Evolutionary conservation across 2,113 vertebrate species (phyloP).

Genomic region (Laticauda colubrina): DNA sequence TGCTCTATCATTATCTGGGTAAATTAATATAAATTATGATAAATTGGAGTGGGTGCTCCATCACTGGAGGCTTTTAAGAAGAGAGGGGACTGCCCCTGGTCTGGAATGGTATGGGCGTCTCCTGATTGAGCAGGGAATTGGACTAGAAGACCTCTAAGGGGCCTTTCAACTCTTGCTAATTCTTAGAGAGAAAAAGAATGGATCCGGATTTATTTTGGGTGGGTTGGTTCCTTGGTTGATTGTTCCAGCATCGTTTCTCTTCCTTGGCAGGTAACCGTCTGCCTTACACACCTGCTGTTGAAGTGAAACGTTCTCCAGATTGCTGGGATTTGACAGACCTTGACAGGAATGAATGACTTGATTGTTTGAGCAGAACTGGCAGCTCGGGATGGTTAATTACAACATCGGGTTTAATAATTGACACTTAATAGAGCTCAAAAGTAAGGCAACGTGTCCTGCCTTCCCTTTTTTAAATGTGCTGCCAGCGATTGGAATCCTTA

Average conservation of each 20-base stretch:
- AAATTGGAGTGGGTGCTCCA: too few relatives aligned
- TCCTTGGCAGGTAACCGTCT: background rate
- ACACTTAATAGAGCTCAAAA: slow-evolving; percentile 44
- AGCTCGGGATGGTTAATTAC: slow-evolving; percentile 54
- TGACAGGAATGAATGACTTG: slow-evolving; percentile 45
- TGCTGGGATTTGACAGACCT: slow-evolving; percentile 8
- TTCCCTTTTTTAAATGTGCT: slow-evolving; percentile 32
- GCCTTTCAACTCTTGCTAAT: too few relatives aligned
- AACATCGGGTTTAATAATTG: slow-evolving; percentile 58
- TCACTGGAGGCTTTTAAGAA: too few relatives aligned
- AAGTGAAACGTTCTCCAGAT: background rate
- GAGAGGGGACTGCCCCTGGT: rapidly evolving
- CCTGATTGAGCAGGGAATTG: too few relatives aligned
- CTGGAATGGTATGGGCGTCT: too few relatives aligned
- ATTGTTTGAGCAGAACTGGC: slow-evolving; percentile 46
- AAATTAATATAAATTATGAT: too few relatives aligned
- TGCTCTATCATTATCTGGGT: too few relatives aligned
- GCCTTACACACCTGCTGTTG: slow-evolving; percentile 26
- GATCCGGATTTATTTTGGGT: background rate
- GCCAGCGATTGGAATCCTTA: slow-evolving; percentile 42
- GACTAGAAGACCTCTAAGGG: background rate
- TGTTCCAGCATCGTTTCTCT: background rate
- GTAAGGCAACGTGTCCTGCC: slow-evolving; percentile 5
- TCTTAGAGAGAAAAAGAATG: background rate
- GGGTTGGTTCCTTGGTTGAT: background rate